phyloP scores from a whole-genome alignment of 2,797 vertebrate genomes.

The Rhinogobio ventralis region DNA sequence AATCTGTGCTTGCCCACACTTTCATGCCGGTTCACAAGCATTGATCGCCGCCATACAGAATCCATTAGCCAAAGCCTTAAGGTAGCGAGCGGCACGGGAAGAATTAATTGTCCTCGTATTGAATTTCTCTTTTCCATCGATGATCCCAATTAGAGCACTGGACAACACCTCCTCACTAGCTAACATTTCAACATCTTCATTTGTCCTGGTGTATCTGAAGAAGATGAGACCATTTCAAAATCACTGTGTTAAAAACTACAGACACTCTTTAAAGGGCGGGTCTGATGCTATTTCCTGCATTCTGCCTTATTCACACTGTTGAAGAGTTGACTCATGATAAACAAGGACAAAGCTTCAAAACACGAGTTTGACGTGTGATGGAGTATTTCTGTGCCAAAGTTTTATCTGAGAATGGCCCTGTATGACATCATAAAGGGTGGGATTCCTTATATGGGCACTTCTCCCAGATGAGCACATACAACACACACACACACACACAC shows the following conservation, averaged over 20 bases:
- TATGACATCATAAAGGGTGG: too few relatives aligned
- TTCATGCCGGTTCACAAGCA: conserved; percentile 38
- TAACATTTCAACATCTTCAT: conserved; percentile 46
- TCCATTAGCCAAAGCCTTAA: conserved; percentile 66
- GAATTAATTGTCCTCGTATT: conserved; percentile 70
- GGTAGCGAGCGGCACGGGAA: conserved; percentile 62
- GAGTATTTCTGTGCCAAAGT: too few relatives aligned
- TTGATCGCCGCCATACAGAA: conserved; percentile 69
- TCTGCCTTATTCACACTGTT: too few relatives aligned
- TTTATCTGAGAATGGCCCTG: too few relatives aligned
- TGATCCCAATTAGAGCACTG: conserved; percentile 68
- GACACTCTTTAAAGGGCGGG: too few relatives aligned
- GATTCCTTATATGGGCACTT: too few relatives aligned
- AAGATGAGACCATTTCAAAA: conserved; percentile 37
- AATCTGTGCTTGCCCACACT: not conserved
- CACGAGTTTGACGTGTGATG: too few relatives aligned
- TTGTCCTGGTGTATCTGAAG: not conserved
- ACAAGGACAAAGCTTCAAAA: too few relatives aligned
- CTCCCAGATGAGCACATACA: too few relatives aligned
- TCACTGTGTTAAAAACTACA: not conserved
- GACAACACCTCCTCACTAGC: conserved; percentile 14
- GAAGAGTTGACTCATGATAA: too few relatives aligned
- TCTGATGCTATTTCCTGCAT: too few relatives aligned
- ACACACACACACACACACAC: too few relatives aligned
- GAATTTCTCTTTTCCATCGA: conserved; percentile 66